A percentile compares a stretch with the other conserved stretches of the same genome.
These are phyloP conservation scores for Homarus gammarus DNA, from an alignment of 2,888 invertebrate species.

Conservation along the genomic window DNA sequence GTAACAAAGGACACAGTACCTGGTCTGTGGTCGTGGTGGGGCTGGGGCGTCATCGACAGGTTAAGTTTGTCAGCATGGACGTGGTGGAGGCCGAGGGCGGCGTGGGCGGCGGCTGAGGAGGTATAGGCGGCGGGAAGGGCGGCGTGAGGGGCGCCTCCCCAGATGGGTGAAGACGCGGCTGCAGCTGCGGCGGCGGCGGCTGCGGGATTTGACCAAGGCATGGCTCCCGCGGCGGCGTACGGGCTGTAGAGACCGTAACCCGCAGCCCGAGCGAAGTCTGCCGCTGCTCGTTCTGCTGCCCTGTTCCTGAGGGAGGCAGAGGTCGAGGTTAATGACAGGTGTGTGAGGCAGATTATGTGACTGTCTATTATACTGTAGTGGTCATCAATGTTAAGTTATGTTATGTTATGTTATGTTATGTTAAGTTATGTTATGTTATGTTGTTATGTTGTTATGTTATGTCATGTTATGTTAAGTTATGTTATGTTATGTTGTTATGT, in stretches of 20 bases:
- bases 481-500: too few relatives aligned
- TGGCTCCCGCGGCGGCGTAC: conserved; percentile 83
- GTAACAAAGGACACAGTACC: conserved; percentile 11
- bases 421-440: too few relatives aligned
- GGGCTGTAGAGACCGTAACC: conserved; percentile 93
- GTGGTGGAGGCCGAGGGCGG: conserved; percentile 62
- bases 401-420: too few relatives aligned
- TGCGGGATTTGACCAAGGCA: conserved; percentile 76
- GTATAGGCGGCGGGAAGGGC: conserved; percentile 61
- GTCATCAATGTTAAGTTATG: too few relatives aligned
- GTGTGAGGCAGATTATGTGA: too few relatives aligned
- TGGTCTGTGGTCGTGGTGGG: conserved; percentile 59
- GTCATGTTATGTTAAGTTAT: too few relatives aligned
- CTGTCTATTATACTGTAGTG: too few relatives aligned
- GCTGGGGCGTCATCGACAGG: conserved; percentile 37
- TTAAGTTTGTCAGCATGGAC: conserved; percentile 64
- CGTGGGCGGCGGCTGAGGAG: conserved; percentile 68
- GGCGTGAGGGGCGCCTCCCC: conserved; percentile 63
- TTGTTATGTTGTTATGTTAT: too few relatives aligned
- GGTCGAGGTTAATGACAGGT: not conserved
- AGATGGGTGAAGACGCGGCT: conserved; percentile 60
- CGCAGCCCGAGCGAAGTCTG: conserved; percentile 95
- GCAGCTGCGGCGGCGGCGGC: conserved; percentile 68
- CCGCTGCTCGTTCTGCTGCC: conserved; percentile 96
- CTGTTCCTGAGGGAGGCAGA: conserved; percentile 84